Base-by-base conservation (phyloP, 2,888 invertebrate genomes). In the Lomographa bimaculata region DNA sequence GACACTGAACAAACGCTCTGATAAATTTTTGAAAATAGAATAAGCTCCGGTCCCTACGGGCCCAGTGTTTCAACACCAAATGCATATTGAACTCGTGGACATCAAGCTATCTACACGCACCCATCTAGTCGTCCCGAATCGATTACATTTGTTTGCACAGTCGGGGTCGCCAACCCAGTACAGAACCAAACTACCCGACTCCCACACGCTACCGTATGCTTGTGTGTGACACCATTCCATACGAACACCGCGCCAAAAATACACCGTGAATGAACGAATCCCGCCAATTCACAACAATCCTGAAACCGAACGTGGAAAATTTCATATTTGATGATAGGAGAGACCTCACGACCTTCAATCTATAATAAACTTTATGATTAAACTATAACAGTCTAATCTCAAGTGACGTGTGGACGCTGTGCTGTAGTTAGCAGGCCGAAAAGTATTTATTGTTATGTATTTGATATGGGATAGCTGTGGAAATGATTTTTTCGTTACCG, bases 91-190 rank as follows among this genome's bases (percentile, higher is more conserved):
- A n/a, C n/a, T n/a, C n/a, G n/a, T n/a, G n/a, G n/a, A n/a, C n/a
- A n/a, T n/a, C n/a, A n/a, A n/a, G n/a, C n/a, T n/a, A n/a, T n/a
- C n/a, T n/a, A n/a, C n/a, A n/a, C n/a, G n/a, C n/a, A n/a, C n/a
- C n/a, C n/a, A n/a, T n/a, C n/a, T n/a, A n/a, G n/a, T 14, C 19
- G 24, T 10, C 10, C 46, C 63, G 59, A 75, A 80, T 79, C 70
- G 77, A 83, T 82, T 73, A 81, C 66, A 81, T 79, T 83, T 82
- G 78, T 81, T 80, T 80, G 75, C 54, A 66, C 76, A 58, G 54
- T 54, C 59, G 68, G 72, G 85, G 78, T 84, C 83, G 73, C 61
- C 74, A 74, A 83, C 83, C 83, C 52, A 76, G 60, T 66, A 25
- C 18, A 16, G 11, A 7, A 9, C 21, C 11, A 10, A 18, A 26